These are phyloP conservation scores for Pampusana beccarii DNA, from an alignment of 2,113 vertebrate genomes.

Conservation along the genomic window DNA sequence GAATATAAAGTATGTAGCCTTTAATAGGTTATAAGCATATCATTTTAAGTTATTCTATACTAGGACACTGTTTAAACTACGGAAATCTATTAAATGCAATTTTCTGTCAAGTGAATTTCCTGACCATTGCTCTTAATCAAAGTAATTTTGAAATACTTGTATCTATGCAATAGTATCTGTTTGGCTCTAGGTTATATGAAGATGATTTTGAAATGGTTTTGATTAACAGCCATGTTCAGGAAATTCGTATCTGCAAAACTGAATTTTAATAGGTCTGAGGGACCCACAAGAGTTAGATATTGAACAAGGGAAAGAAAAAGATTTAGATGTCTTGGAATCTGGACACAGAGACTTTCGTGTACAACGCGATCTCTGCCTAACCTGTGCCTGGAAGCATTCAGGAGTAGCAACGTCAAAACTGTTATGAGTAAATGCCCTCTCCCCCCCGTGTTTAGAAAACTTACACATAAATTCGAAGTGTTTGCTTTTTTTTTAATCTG, in stretches of 20 bases:
- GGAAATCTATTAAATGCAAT: background rate
- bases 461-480: background rate
- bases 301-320: background rate
- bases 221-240: background rate
- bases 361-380: background rate
- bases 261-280: background rate
- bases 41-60: background rate
- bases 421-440: background rate
- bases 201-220: slow-evolving; percentile 11
- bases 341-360: background rate
- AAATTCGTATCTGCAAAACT: background rate
- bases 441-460: background rate
- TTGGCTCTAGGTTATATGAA: background rate
- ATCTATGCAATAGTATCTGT: background rate
- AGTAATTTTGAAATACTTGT: background rate
- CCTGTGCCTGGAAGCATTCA: background rate
- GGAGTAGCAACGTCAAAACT: background rate
- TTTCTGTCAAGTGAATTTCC: slow-evolving; percentile 18
- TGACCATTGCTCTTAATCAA: slow-evolving; percentile 6
- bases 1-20: background rate
- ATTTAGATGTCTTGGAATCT: background rate
- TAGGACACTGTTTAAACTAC: background rate
- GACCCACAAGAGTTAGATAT: background rate
- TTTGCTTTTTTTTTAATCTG: background rate
- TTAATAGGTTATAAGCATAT: background rate